Evolutionary conservation across 1,140 invertebrate species (phyloP).

Genomic region (Bombus soroeensis): DNA sequence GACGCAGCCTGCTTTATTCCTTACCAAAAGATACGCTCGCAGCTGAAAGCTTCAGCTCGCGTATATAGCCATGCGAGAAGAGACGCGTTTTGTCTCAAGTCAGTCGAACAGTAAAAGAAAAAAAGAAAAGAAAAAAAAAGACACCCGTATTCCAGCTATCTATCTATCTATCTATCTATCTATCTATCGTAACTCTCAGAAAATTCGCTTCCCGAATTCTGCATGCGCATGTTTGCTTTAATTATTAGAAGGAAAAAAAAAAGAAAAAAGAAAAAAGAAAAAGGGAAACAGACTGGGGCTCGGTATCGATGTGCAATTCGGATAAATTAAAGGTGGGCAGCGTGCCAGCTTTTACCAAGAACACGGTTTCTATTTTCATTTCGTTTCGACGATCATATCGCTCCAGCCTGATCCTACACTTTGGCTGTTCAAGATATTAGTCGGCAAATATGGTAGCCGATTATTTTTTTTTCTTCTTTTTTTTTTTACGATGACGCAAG

Average conservation of each 20-base stretch:
- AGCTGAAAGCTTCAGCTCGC: background rate
- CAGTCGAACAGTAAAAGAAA: too few relatives aligned
- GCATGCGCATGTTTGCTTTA: background rate
- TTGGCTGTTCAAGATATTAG: background rate
- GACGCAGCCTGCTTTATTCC: conserved; percentile 47
- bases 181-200: background rate
- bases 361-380: conserved; percentile 56
- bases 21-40: background rate
- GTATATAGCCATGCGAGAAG: background rate
- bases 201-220: too few relatives aligned
- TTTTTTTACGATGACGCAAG: conserved; percentile 66
- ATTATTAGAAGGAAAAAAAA: background rate
- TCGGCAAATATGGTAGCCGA: background rate
- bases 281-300: too few relatives aligned
- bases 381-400: conserved; percentile 37
- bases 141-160: too few relatives aligned
- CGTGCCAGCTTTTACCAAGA: conserved; percentile 30
- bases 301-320: conserved; percentile 27
- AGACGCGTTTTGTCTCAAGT: background rate
- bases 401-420: background rate
- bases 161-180: too few relatives aligned
- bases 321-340: conserved; percentile 50
- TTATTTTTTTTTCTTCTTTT: background rate
- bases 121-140: too few relatives aligned
- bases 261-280: background rate